Conservation (phyloP, 1,140 invertebrate genomes). For the Drosophila paulistorum region DNA sequence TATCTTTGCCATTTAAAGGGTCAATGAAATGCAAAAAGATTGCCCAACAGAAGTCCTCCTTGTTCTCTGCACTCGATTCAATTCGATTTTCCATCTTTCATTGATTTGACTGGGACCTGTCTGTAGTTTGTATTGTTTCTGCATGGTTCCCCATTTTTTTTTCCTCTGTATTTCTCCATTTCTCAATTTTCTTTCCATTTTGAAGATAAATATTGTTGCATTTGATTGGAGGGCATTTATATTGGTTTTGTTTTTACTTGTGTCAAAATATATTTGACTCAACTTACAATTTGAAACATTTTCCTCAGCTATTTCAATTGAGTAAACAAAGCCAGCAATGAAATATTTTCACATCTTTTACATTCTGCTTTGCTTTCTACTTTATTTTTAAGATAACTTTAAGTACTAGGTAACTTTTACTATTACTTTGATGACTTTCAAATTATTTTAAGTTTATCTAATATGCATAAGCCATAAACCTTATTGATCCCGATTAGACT, state of each 20-base stretch:
- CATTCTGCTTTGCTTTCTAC: no score
- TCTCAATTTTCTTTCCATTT: not conserved
- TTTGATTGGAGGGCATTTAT: constrained; percentile 5
- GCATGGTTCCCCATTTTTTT: not conserved
- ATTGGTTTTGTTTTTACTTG: constrained; percentile 3
- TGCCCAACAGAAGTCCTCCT: constrained; percentile 36
- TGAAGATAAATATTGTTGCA: constrained; percentile 9
- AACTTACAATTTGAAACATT: not conserved
- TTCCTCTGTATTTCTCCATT: not conserved
- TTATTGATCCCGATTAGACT: no score
- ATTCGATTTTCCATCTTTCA: constrained; percentile 41
- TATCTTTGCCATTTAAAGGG: constrained; percentile 72
- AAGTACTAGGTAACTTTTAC: no score
- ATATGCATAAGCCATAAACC: no score
- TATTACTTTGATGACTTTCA: no score
- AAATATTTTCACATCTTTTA: not conserved
- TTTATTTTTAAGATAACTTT: no score
- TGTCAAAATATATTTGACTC: constrained; percentile 2
- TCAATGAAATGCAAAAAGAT: constrained; percentile 75
- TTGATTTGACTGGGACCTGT: constrained; percentile 23
- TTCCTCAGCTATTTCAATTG: not conserved
- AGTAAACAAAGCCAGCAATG: not conserved
- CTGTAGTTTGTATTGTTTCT: not conserved
- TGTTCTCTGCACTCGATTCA: constrained; percentile 24
- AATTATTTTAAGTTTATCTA: no score